Percentiles rank a stretch among this genome's conserved stretches.
These are phyloP conservation scores for Rhabdomys pumilio DNA, from an alignment of 2,797 vertebrate genomes.

Conservation along the genomic window DNA sequence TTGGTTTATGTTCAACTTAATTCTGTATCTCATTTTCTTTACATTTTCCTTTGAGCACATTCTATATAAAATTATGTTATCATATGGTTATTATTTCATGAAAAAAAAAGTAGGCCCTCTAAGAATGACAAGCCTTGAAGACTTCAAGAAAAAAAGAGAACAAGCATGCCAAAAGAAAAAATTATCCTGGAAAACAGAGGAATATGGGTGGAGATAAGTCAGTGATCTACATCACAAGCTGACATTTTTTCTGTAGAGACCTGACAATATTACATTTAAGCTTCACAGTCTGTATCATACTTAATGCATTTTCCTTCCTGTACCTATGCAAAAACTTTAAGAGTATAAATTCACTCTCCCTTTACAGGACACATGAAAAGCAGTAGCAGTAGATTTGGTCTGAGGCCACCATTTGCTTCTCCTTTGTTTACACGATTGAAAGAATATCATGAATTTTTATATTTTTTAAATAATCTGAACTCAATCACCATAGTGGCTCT, in stretches of 20 bases:
- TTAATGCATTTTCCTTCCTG: background rate
- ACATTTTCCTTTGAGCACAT: constrained; percentile 39
- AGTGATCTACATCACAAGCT: constrained; percentile 3
- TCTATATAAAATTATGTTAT: constrained; percentile 20
- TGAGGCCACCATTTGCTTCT: background rate
- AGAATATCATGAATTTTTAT: background rate
- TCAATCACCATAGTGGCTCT: background rate
- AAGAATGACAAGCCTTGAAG: background rate
- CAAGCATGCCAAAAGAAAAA: background rate
- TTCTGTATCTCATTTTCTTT: constrained; percentile 49
- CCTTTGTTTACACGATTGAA: background rate
- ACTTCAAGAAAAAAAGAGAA: background rate
- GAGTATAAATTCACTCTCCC: constrained; percentile 8
- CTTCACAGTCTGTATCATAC: background rate
- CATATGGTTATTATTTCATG: constrained; percentile 33
- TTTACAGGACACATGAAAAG: constrained; percentile 24
- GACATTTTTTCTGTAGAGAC: background rate
- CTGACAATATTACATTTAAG: background rate
- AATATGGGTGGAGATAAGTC: background rate
- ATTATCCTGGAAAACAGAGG: background rate
- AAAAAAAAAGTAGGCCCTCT: background rate
- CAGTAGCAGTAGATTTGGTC: constrained; percentile 14
- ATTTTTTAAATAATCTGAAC: background rate
- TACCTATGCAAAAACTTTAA: constrained; percentile 28
- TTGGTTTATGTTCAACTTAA: constrained; percentile 55